phyloP scores from a whole-genome alignment of 2,113 vertebrate species.

The Microtus oregoni region DNA sequence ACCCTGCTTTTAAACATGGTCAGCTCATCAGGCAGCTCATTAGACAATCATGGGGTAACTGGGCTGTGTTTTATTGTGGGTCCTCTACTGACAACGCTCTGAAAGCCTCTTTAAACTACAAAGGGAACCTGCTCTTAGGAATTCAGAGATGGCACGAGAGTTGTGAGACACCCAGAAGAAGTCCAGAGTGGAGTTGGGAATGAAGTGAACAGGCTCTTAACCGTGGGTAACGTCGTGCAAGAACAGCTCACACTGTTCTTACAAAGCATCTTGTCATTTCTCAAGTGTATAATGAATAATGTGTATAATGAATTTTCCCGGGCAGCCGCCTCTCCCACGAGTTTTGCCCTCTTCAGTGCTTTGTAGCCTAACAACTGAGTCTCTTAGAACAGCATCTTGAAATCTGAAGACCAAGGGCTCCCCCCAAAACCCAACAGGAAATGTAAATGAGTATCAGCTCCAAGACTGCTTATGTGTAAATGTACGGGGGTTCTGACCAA shows the following conservation, averaged over 20 bases:
- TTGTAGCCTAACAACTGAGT: background rate
- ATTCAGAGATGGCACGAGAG: constrained; percentile 73
- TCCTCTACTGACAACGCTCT: background rate
- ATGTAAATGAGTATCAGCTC: background rate
- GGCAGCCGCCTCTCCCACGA: background rate
- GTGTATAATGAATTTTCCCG: constrained; percentile 52
- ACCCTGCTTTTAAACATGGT: constrained; percentile 68
- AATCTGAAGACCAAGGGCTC: constrained; percentile 39
- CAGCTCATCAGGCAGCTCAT: constrained; percentile 42
- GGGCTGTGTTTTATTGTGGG: constrained; percentile 57
- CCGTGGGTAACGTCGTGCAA: constrained; percentile 69
- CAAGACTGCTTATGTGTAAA: background rate
- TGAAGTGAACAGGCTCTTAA: constrained; percentile 75
- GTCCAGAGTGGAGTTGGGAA: constrained; percentile 78
- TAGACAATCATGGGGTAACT: constrained; percentile 59
- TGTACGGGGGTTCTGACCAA: background rate
- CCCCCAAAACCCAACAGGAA: constrained; percentile 1
- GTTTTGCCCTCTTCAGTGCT: constrained; percentile 48
- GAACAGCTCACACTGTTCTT: constrained; percentile 68
- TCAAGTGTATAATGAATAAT: constrained; percentile 74
- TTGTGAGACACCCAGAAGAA: constrained; percentile 72
- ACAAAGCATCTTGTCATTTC: constrained; percentile 67
- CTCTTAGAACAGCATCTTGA: background rate
- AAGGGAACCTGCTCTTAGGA: constrained; percentile 72
- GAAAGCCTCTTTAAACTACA: constrained; percentile 78